Evolutionary conservation across 2,888 invertebrate species (phyloP), one percentile per base, ranked within the genome.

Genomic region (Bombyx huttoni): DNA sequence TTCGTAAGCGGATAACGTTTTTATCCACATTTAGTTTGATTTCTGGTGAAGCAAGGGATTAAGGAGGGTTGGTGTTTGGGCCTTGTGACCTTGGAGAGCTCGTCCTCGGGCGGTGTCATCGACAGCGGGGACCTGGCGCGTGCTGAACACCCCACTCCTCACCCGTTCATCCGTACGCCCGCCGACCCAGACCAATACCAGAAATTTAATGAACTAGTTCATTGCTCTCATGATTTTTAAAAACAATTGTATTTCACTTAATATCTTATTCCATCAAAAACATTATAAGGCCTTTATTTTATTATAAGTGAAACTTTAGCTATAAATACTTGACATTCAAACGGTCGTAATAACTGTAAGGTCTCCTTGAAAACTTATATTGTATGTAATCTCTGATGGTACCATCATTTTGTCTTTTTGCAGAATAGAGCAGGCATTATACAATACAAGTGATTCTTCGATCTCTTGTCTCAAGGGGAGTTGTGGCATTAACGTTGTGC

Each of bases 71-170:
- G 62, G 60, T 54, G 64, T 68, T 75, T 70, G 64, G 75, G 68
- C 66, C 68, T 59, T 60, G 68, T 71, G 81, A 85, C 86, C 85
- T 85, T 84, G 83, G 67, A 64, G 63, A 67, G 62, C 51, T 73
- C 68, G 83, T 81, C 86, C 84, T 82, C 81, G 78, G 69, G 65
- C 75, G 67, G 77, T 80, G 87, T 87, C 86, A 86, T 78, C 76
- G 86, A 81, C 87, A 80, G 81, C 74, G 62, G 64, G 67, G 62
- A 62, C 66, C 64, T 62, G 68, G 77, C 70, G 66, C 68, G 67
- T 65, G 66, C 65, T 68, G 63, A 61, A 63, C 63, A 58, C 62
- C 63, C 62, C 62, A 59, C 68, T 63, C 59, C 63, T 56, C 54
- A 56, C 64, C 60, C 58, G 53, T 40, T 48, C 53, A 54, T 40